Evolutionary conservation across 2,797 vertebrate species (phyloP), one percentile per base, ranked within the genome.

Genomic region (Gobionotothen gibberifrons): DNA sequence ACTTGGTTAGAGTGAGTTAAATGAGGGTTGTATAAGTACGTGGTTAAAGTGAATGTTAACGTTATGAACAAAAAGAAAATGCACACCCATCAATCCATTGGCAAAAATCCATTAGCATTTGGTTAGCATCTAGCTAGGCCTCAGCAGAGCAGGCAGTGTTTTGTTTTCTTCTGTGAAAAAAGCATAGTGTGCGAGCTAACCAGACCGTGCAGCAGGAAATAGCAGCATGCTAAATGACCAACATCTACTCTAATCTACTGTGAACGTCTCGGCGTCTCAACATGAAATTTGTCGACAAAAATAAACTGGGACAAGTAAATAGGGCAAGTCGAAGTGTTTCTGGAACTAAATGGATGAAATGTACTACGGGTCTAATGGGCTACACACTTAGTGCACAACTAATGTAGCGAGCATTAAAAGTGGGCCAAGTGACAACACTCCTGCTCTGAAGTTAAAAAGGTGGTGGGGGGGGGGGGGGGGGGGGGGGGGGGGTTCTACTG

Each of bases 341-440:
- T 85, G 84, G 73, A 87, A 87, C 90, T 90, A 91, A 91, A 74
- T 67, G 79, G 81, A 84, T 90, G 84, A 77, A 88, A 89, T 86
- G 69, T 72, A 80, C 77, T 73, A 82, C 0, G 46, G 26, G 72
- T 72, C 77, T 88, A 88, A 86, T 87, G 67, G 60, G 52, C 72
- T 78, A 88, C 74, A 68, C 48, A 64, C 74, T 85, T 65, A 84
- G 78, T 40, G 55, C 59, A 79, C 47, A 40, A 16, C 66, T 77
- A 80, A 62, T 68, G 44, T 14, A 40, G 15, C 61, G 59, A 73
- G 53, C 49, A 47, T 40, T 74, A 73, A 78, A 83, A 40, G 54
- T 58, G 51, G 53, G 63, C 76, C 88, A 55, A 71, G 59, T 79
- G 69, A 86, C 79, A 90, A 88, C 89, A 89, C 83, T 82, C 87